These are phyloP conservation scores for Callospermophilus lateralis DNA, from an alignment of 2,113 vertebrate species.

Conservation along the genomic window DNA sequence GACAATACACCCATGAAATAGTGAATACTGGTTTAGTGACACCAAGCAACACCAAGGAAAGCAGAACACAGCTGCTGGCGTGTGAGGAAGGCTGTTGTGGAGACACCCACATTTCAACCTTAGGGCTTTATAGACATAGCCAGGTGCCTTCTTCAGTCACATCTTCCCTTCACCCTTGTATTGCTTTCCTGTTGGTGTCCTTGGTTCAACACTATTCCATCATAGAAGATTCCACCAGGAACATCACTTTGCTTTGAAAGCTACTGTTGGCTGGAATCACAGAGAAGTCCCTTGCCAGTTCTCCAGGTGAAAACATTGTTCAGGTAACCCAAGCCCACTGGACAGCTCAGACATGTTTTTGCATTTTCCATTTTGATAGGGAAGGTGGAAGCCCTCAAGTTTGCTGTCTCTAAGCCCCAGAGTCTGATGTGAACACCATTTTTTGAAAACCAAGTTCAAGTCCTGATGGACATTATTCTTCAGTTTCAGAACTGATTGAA, in stretches of 20 bases:
- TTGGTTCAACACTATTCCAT: not conserved
- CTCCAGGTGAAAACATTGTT: not conserved
- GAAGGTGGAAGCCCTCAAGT: not conserved
- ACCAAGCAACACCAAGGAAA: conserved; percentile 47
- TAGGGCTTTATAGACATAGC: not conserved
- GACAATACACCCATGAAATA: conserved; percentile 35
- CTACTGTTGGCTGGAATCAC: not conserved
- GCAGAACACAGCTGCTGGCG: not conserved
- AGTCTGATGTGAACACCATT: not conserved
- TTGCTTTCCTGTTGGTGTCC: not conserved
- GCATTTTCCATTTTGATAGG: not conserved
- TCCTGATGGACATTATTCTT: not conserved
- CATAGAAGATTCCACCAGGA: not conserved
- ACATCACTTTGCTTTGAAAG: not conserved
- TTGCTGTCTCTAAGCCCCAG: not conserved
- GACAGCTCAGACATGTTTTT: not conserved
- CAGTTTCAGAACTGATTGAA: not conserved
- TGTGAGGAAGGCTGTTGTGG: not conserved
- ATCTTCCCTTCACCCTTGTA: not conserved
- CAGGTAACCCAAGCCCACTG: not conserved
- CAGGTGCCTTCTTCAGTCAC: not conserved
- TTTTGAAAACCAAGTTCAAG: not conserved
- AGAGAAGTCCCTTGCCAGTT: not conserved
- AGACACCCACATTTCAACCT: not conserved
- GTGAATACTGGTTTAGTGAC: conserved; percentile 38